phyloP scores from a whole-genome alignment of 2,113 vertebrate species.

The Camelus dromedarius region DNA sequence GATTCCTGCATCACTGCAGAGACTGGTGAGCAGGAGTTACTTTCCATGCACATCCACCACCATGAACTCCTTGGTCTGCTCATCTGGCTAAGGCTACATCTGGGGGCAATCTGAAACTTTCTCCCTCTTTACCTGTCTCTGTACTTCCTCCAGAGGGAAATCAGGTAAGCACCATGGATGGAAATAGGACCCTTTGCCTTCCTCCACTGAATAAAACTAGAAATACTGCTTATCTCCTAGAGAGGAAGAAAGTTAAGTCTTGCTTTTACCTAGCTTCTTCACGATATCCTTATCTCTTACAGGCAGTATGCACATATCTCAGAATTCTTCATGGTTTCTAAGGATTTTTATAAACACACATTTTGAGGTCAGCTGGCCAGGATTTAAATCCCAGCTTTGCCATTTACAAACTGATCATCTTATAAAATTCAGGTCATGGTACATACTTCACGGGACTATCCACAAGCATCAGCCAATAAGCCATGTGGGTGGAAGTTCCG shows the following conservation, averaged over 20 bases:
- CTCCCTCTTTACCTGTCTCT: neutral
- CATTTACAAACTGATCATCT: neutral
- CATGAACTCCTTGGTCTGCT: slow-evolving; percentile 42
- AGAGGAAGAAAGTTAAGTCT: no score
- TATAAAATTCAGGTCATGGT: neutral
- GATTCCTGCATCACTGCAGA: neutral
- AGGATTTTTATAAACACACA: neutral
- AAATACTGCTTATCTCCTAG: neutral
- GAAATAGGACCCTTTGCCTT: neutral
- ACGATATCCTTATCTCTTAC: no score
- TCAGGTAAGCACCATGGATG: neutral
- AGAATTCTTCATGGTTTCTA: neutral
- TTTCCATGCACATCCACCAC: slow-evolving; percentile 11
- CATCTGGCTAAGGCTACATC: slow-evolving; percentile 16
- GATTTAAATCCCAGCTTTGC: neutral
- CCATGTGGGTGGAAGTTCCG: neutral
- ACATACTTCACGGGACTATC: neutral
- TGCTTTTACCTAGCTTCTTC: neutral
- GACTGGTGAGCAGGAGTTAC: neutral
- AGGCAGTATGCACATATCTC: no score
- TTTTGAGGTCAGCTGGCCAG: neutral
- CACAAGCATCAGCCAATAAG: neutral
- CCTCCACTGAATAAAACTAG: neutral
- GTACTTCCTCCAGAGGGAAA: neutral
- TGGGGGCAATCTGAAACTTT: neutral